Base-by-base conservation (phyloP, 2,113 vertebrate species). In the Dasyprocta punctata region DNA sequence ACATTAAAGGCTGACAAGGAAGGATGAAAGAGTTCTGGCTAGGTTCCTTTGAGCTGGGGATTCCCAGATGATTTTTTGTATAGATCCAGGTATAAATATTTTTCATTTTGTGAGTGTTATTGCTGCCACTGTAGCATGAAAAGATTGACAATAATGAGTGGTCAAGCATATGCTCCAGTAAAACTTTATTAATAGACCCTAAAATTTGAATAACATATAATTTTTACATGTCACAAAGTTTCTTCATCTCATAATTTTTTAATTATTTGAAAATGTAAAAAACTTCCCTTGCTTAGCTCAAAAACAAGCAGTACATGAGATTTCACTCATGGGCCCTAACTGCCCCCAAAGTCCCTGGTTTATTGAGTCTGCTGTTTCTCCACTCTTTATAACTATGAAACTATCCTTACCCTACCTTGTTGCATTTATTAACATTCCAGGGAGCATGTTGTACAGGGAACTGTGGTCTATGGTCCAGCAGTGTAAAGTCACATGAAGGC, bases 191-290 rank as follows among this genome's bases (percentile, higher is more conserved):
- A 86, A 41, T 11, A 65, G 36, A 52, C 52, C 19, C 83, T 69
- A 30, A 95, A 88, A 65, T 83, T 63, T 56, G 22, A 67, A 17
- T 91, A 86, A 73, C 26, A 60, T 52, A 13, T 36, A 16, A 38
- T 92, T 93, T 82, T 69, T 49, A 82, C 16, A 3, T 54, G 24
- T 65, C 20, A 73, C 16, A 60, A 80, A 44, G 5, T 89, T 82
- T 41, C 28, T 86, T 86, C 54, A 81, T 77, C 54, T 93, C 67
- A 54, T n/a, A 85, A 28, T 90, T 38, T 92, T 83, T 80, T 58
- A 86, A 87, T 33, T 20, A 80, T 56, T 92, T 67, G 86, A 93
- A 78, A 89, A 67, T 89, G 28, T 82, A 92, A 89, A 56, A 56
- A 38, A 41, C 41, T 26, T 41, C 36, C 41, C 33, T 94, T 67